These are phyloP conservation scores for Turritopsis rubra DNA, from an alignment of 30 jellyfish, hydroid and myxozoan species.

Conservation along the genomic window DNA sequence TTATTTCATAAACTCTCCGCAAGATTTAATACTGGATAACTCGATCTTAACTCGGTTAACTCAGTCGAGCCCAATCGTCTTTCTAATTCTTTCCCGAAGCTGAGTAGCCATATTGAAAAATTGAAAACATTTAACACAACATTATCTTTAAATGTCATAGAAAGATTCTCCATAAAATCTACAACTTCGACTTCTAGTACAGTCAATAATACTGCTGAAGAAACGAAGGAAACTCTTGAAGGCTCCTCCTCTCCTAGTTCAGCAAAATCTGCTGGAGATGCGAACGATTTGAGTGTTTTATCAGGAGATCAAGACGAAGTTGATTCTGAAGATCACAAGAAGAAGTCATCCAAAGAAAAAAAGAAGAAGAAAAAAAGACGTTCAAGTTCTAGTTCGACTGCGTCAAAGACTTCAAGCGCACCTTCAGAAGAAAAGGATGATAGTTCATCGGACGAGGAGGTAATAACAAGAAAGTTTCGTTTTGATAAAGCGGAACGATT, in stretches of 20 bases:
- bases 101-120: neutral
- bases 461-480: neutral
- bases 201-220: neutral
- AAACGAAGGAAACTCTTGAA: neutral
- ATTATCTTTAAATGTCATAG: neutral
- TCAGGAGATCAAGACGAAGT: neutral
- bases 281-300: no score
- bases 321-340: neutral
- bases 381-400: neutral
- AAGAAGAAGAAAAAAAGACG: neutral
- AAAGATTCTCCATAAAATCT: neutral
- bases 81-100: neutral
- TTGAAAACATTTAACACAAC: no score
- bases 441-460: neutral
- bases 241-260: no score
- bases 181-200: neutral
- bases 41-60: constrained; percentile 8
- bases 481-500: neutral
- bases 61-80: constrained; percentile 4
- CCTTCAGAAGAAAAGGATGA: neutral
- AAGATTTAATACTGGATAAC: neutral
- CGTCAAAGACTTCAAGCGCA: neutral
- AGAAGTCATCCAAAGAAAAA: neutral
- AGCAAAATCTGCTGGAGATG: no score
- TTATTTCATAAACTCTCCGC: constrained; percentile 5